Conservation (phyloP, 2,888 invertebrate genomes). For the Chloromyia formosa region DNA sequence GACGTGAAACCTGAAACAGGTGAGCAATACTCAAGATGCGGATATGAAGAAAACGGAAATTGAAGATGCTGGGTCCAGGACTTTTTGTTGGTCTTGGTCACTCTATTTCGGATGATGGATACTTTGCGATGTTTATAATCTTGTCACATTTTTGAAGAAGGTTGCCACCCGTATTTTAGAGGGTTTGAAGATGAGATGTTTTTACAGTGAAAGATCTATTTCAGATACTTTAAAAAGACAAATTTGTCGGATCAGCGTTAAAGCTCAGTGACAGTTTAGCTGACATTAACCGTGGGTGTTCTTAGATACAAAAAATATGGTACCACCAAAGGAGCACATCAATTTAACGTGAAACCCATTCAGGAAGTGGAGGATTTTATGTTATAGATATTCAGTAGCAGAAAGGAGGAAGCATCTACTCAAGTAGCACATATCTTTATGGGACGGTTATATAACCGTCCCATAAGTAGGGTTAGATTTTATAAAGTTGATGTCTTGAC, state of each 20-base stretch:
- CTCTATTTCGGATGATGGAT: slow-evolving; percentile 7
- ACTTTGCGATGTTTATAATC: slow-evolving; percentile 27
- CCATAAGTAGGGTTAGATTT: too few relatives aligned
- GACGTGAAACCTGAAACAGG: slow-evolving; percentile 1
- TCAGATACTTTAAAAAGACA: slow-evolving; percentile 1
- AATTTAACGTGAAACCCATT: too few relatives aligned
- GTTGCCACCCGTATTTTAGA: slow-evolving; percentile 26
- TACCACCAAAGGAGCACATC: slow-evolving; percentile 24
- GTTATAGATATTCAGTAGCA: too few relatives aligned
- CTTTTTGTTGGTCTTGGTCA: background rate
- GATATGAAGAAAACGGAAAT: slow-evolving; percentile 25
- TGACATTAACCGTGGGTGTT: background rate
- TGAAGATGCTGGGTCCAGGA: background rate
- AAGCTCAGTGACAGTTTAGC: background rate
- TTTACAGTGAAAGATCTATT: slow-evolving; percentile 29
- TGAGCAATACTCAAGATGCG: background rate
- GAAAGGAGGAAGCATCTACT: too few relatives aligned
- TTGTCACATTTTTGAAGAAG: slow-evolving; percentile 33
- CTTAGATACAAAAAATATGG: background rate
- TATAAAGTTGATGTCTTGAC: too few relatives aligned
- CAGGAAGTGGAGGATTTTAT: too few relatives aligned
- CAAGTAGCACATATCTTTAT: too few relatives aligned
- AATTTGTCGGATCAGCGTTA: background rate
- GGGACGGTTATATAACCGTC: too few relatives aligned
- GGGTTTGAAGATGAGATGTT: background rate